Conservation (phyloP, 2,113 vertebrate species). For the Dendrocopos noguchii region DNA sequence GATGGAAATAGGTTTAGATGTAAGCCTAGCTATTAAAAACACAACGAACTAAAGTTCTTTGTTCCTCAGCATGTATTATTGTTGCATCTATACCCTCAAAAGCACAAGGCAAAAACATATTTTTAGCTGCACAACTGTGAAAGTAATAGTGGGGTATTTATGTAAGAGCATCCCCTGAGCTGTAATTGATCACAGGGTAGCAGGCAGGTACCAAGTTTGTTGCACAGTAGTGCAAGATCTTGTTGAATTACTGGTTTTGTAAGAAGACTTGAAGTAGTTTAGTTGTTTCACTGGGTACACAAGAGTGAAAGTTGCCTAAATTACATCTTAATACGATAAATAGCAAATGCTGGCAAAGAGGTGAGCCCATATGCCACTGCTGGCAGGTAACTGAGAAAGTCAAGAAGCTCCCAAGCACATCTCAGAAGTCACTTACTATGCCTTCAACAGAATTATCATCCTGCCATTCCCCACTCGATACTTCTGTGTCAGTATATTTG, state of each 20-base stretch:
- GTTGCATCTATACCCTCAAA: not conserved
- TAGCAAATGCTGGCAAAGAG: not conserved
- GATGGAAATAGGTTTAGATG: conserved; percentile 35
- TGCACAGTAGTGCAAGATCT: not conserved
- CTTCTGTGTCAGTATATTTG: not conserved
- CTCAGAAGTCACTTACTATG: not conserved
- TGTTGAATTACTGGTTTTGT: not conserved
- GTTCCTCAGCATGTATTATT: not conserved
- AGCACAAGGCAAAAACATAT: not conserved
- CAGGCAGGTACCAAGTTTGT: not conserved
- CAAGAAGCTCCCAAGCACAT: not conserved
- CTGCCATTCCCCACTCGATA: not conserved
- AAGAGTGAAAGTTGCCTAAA: not conserved
- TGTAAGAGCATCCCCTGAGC: not conserved
- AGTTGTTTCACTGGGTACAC: not conserved
- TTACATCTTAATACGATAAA: not conserved
- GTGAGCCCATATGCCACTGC: rapidly evolving
- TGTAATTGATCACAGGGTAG: not conserved
- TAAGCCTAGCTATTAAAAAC: conserved; percentile 31
- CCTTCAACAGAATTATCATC: not conserved
- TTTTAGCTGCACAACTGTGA: not conserved
- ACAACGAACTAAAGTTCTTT: conserved; percentile 7
- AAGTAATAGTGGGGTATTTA: not conserved
- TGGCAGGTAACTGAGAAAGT: not conserved
- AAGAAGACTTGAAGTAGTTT: not conserved